Conservation (phyloP, 2,113 vertebrate genomes). For the Rafetus swinhoei region DNA sequence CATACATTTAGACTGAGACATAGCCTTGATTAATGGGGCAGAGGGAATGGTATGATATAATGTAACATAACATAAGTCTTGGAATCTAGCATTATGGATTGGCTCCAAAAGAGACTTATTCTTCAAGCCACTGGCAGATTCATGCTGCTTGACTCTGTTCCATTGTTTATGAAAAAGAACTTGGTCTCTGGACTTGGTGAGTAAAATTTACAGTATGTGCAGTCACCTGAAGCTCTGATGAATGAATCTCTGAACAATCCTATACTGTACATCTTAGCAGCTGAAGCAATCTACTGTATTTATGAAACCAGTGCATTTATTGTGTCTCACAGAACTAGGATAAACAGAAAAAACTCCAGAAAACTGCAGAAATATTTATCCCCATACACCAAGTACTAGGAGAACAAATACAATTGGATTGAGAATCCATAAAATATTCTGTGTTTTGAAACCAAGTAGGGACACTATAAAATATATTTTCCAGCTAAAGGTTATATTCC, state of each 20-base stretch:
- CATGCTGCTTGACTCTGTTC: slow-evolving; percentile 24
- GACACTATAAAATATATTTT: not conserved
- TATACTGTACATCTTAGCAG: slow-evolving; percentile 19
- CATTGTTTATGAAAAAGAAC: slow-evolving; percentile 9
- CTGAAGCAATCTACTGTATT: slow-evolving; percentile 7
- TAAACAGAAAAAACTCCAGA: not conserved
- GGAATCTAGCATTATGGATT: slow-evolving; percentile 22
- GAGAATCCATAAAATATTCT: not conserved
- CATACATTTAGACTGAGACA: not conserved
- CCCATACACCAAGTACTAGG: not conserved
- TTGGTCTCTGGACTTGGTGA: slow-evolving; percentile 27
- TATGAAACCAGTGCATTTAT: not conserved
- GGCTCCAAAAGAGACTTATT: slow-evolving; percentile 48
- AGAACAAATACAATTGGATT: not conserved
- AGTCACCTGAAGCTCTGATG: slow-evolving; percentile 8
- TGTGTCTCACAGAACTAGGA: slow-evolving; percentile 8
- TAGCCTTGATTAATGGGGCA: slow-evolving; percentile 8
- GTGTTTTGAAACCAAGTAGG: not conserved
- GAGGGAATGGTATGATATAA: not conserved
- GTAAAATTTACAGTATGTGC: slow-evolving; percentile 52
- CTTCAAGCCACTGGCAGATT: slow-evolving; percentile 38
- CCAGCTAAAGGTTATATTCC: not conserved
- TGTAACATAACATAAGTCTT: not conserved
- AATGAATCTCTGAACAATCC: slow-evolving; percentile 37
- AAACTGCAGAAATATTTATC: not conserved